Conservation (phyloP, 1,140 invertebrate species). For the Aphelinus certus region DNA sequence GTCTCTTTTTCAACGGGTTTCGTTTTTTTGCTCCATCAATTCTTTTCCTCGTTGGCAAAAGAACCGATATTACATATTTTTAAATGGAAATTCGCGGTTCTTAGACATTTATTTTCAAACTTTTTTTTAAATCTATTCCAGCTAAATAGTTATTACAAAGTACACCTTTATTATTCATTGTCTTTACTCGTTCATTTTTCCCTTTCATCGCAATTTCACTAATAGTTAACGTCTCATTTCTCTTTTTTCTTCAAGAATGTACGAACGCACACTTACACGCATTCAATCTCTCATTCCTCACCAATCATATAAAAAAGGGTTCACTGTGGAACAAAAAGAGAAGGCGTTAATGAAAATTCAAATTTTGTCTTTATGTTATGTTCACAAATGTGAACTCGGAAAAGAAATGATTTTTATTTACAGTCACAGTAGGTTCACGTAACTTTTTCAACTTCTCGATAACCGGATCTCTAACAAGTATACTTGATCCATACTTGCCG, state of each 20-base stretch:
- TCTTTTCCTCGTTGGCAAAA: conserved; percentile 22
- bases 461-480: conserved; percentile 43
- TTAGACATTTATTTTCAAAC: neutral
- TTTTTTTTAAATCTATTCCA: neutral
- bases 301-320: conserved; percentile 47
- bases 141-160: too few relatives aligned
- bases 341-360: conserved; percentile 47
- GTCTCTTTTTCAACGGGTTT: conserved; percentile 17
- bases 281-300: conserved; percentile 45
- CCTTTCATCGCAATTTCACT: conserved; percentile 44
- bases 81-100: neutral
- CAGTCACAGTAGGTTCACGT: conserved; percentile 53
- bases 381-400: conserved; percentile 53
- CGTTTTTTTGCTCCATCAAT: neutral
- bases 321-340: conserved; percentile 43
- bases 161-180: neutral
- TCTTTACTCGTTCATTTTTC: conserved; percentile 29
- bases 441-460: conserved; percentile 13
- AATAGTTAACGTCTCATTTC: conserved; percentile 37
- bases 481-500: conserved; percentile 20
- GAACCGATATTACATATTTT: conserved; percentile 13
- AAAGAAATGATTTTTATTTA: conserved; percentile 60
- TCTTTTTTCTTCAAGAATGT: conserved; percentile 31
- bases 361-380: conserved; percentile 43
- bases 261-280: conserved; percentile 46